Base-by-base conservation (phyloP, 2,888 invertebrate species). In the Caenorhabditis auriculariae region DNA sequence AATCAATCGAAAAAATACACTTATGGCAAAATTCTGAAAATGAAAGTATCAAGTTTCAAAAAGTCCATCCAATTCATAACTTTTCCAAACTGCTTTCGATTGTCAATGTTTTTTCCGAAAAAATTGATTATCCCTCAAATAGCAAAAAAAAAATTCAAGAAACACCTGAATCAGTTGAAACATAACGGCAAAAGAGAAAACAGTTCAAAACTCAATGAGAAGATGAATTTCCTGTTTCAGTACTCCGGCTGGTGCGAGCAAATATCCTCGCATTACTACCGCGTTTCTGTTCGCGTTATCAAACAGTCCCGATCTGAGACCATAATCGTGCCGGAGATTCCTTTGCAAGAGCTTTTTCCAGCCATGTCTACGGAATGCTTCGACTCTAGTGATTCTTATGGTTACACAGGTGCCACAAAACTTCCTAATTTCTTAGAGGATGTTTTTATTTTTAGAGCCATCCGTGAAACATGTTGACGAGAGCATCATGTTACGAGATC, bases 201-300 rank as follows among this genome's bases (percentile, higher is more conserved):
- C n/a, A n/a, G n/a, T n/a, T n/a, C n/a, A n/a, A n/a, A n/a, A n/a
- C n/a, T n/a, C n/a, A n/a, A n/a, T n/a, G n/a, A n/a, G n/a, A n/a
- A n/a, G n/a, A n/a, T n/a, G n/a, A n/a, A n/a, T n/a, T n/a, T n/a
- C n/a, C n/a, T n/a, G 23, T 60, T 75, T 32, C 59, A 80, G 80
- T 81, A 80, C 54, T 74, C 81, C 26, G 81, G 81, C 27, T 81
- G 81, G 81, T 77, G 79, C 45, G 77, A 77, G 41, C 76, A 77
- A 49, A 69, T 76, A 9, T 68, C 75, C 0, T 60, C 63, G 12
- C 65, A 65, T 9, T 81, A 81, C 42, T 53, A 73, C 17, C 64
- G 68, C 5, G 69, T 81, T 2, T 28, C 61, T 5, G 76, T 79
- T 5, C 50, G 57, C 37, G 44, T 63, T 17, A 26, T 68, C 7